These are phyloP conservation scores for Sebastes hubbsi DNA, from an alignment of 2,797 vertebrate species.

Conservation along the genomic window DNA sequence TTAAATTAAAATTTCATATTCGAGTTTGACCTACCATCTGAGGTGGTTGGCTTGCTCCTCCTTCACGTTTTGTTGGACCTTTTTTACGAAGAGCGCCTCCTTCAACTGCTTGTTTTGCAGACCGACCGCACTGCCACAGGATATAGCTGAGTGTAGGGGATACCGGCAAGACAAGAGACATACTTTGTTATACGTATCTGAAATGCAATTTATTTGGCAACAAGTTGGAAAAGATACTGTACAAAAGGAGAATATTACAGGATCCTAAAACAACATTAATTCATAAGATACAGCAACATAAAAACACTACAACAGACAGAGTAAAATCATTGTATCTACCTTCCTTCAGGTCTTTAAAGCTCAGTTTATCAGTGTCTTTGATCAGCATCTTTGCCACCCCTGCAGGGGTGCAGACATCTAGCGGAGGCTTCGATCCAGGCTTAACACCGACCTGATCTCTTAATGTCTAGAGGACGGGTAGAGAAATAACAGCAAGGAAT, in stretches of 20 bases:
- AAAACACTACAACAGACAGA: neutral
- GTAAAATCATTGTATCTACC: constrained; percentile 75
- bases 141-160: constrained; percentile 68
- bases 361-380: constrained; percentile 84
- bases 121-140: constrained; percentile 54
- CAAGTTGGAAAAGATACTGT: neutral
- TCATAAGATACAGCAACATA: neutral
- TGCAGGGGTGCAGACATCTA: constrained; percentile 84
- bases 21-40: constrained; percentile 77
- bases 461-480: neutral
- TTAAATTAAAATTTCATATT: neutral
- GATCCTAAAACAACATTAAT: neutral
- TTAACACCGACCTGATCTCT: constrained; percentile 60
- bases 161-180: neutral
- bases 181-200: neutral
- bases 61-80: constrained; percentile 77
- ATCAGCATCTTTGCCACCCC: constrained; percentile 91
- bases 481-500: neutral
- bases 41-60: constrained; percentile 83
- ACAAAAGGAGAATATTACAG: neutral
- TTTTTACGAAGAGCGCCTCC: constrained; percentile 86
- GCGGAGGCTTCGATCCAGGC: constrained; percentile 69
- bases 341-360: constrained; percentile 83
- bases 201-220: neutral
- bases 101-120: constrained; percentile 84